Evolutionary conservation across 1,140 invertebrate species (phyloP).

Genomic region (Heliothis virescens): DNA sequence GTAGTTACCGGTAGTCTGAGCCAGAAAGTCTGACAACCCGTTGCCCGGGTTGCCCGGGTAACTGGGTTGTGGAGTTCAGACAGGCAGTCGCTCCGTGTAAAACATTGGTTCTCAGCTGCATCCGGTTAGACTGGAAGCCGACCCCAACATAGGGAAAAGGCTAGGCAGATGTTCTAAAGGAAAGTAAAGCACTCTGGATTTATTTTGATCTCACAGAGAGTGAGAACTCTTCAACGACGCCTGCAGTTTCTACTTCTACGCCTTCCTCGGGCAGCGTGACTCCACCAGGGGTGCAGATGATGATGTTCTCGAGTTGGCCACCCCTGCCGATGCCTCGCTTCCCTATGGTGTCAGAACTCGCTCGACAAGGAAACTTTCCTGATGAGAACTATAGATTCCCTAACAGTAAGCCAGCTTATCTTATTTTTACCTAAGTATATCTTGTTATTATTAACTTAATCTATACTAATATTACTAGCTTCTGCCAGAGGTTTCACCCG

Average conservation of each 20-base stretch:
- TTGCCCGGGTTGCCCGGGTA: too few species aligned
- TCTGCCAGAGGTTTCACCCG: too few species aligned
- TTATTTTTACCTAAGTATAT: neutral
- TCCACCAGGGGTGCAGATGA: neutral
- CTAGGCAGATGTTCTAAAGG: too few species aligned
- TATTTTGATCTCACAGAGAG: neutral
- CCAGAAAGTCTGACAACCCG: too few species aligned
- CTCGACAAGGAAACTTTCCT: neutral
- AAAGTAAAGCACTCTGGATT: neutral
- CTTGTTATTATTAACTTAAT: too few species aligned
- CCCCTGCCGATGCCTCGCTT: neutral
- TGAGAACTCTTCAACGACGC: neutral
- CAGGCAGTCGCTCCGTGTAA: too few species aligned
- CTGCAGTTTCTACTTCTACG: neutral
- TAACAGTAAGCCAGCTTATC: slow-evolving; percentile 8
- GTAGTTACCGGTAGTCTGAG: too few species aligned
- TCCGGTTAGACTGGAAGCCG: too few species aligned
- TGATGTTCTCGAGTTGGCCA: slow-evolving; percentile 9
- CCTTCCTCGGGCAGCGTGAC: neutral
- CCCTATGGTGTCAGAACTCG: neutral
- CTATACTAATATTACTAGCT: too few species aligned
- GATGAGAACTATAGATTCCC: slow-evolving; percentile 22
- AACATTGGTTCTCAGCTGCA: too few species aligned
- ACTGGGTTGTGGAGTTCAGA: too few species aligned
- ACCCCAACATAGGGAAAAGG: too few species aligned